Conservation (phyloP, 1,140 invertebrate genomes). For the Heliconius melpomene region DNA sequence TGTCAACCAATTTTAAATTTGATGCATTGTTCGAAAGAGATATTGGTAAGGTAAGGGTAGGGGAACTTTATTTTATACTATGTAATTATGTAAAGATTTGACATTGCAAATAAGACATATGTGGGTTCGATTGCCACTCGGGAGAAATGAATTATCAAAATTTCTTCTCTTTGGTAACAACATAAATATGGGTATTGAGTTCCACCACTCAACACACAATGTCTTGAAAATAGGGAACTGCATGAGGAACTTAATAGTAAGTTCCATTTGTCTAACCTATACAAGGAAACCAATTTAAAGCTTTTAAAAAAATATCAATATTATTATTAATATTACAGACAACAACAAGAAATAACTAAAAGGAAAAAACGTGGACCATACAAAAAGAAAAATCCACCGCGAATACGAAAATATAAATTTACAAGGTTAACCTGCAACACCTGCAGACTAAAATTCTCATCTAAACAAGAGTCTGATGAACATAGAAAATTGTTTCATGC, state of each 20-base stretch:
- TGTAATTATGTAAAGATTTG: too few species aligned
- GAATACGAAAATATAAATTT: conserved; percentile 46
- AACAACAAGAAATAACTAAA: conserved; percentile 12
- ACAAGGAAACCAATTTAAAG: too few species aligned
- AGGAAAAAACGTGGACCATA: conserved; percentile 39
- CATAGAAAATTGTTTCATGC: conserved; percentile 48
- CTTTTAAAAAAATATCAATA: background rate
- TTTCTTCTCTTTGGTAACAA: background rate
- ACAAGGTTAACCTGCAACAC: conserved; percentile 45
- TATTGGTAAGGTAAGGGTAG: too few species aligned
- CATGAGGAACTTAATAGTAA: too few species aligned
- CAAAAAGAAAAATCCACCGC: conserved; percentile 30
- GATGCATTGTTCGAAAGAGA: too few species aligned
- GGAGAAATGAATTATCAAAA: too few species aligned
- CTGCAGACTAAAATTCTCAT: conserved; percentile 49
- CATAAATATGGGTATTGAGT: background rate
- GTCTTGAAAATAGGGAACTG: background rate
- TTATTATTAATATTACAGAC: conserved; percentile 5
- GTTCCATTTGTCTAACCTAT: too few species aligned
- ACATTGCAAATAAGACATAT: too few species aligned
- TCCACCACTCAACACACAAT: background rate
- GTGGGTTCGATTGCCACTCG: background rate
- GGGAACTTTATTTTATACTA: too few species aligned
- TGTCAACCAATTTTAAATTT: too few species aligned
- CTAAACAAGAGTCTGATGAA: conserved; percentile 41